Percentiles rank a stretch among this genome's conserved stretches.
Evolutionary conservation across 2,113 vertebrate species (phyloP).

Genomic region (Coptodon bakossiorum): DNA sequence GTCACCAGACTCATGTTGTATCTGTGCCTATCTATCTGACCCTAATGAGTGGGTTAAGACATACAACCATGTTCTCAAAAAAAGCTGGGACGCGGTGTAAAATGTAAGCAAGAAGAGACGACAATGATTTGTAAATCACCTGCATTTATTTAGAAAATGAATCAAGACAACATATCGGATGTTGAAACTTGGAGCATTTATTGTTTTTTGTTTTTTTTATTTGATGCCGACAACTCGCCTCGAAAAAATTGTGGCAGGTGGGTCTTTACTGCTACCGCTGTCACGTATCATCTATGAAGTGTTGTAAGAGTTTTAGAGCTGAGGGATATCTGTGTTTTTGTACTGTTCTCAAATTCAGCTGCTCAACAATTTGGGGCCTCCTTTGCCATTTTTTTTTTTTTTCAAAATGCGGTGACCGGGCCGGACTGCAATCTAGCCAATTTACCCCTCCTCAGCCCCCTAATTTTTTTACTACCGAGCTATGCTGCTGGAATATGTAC

Average conservation of each 20-base stretch:
- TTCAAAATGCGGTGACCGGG: neutral
- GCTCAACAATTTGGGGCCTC: neutral
- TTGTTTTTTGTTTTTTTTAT: neutral
- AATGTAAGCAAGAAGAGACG: neutral
- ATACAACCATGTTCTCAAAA: neutral
- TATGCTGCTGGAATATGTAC: neutral
- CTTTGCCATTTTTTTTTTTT: neutral
- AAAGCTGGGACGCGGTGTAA: neutral
- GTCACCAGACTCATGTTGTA: constrained; percentile 16
- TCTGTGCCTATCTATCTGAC: neutral
- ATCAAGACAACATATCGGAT: neutral
- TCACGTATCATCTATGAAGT: neutral
- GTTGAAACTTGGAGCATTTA: neutral
- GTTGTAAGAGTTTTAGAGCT: neutral
- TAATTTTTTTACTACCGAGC: neutral
- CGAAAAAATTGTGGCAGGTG: neutral
- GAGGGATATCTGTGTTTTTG: neutral
- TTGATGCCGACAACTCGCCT: neutral
- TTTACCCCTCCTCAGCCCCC: neutral
- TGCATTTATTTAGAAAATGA: neutral
- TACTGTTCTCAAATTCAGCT: neutral
- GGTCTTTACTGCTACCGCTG: neutral
- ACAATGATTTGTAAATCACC: neutral
- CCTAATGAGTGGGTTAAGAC: constrained; percentile 39
- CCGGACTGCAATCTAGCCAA: neutral